Evolutionary conservation across 2,888 invertebrate genomes (phyloP).

Genomic region (Norana najaformis): DNA sequence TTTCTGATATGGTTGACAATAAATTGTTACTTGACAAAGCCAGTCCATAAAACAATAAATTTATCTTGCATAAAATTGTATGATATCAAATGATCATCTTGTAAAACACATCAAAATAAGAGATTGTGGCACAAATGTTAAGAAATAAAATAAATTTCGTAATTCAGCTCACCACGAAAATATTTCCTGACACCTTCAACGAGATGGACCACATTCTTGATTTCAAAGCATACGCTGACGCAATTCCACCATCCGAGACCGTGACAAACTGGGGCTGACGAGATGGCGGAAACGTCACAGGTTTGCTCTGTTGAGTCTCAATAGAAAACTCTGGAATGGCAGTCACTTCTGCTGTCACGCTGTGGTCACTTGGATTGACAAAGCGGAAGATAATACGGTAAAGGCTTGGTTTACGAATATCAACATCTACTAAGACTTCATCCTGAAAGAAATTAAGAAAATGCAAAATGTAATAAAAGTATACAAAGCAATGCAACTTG

Average conservation of each 20-base stretch:
- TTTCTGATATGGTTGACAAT: not conserved
- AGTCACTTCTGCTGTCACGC: slow-evolving; percentile 72
- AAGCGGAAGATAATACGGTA: slow-evolving; percentile 82
- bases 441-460: slow-evolving; percentile 67
- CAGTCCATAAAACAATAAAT: not conserved
- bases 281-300: slow-evolving; percentile 77
- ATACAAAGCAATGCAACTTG: not conserved
- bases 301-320: slow-evolving; percentile 78
- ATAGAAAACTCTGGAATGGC: slow-evolving; percentile 56
- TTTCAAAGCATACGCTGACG: slow-evolving; percentile 81
- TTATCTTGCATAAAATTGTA: no score
- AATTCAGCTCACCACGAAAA: slow-evolving; percentile 75
- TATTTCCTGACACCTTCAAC: slow-evolving; percentile 78
- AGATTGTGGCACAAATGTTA: not conserved
- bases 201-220: slow-evolving; percentile 87
- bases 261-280: slow-evolving; percentile 79
- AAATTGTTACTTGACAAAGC: not conserved
- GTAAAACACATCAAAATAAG: not conserved
- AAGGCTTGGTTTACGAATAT: slow-evolving; percentile 79
- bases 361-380: slow-evolving; percentile 78
- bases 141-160: not conserved
- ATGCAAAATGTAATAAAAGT: not conserved
- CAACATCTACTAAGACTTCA: slow-evolving; percentile 82
- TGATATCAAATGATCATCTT: not conserved
- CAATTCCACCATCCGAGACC: slow-evolving; percentile 71